Evolutionary conservation across 1,140 invertebrate species (phyloP).

Genomic region (Aethina tumida): DNA sequence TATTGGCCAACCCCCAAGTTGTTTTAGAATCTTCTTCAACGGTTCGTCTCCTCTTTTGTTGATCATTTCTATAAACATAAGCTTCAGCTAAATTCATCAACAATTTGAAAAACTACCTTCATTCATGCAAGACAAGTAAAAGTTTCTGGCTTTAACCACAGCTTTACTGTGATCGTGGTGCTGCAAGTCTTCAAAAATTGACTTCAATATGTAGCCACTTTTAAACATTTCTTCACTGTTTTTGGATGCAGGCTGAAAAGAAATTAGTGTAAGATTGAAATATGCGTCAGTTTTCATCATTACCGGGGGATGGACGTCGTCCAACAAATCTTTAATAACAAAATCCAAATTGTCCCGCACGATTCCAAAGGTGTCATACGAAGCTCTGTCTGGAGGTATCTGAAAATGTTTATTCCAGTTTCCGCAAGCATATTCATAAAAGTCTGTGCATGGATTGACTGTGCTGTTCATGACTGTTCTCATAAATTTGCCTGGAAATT

Average conservation of each 20-base stretch:
- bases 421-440: constrained; percentile 84
- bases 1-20: constrained; percentile 79
- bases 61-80: constrained; percentile 43
- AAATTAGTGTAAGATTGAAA: neutral
- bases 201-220: too few relatives aligned
- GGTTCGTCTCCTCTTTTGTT: constrained; percentile 59
- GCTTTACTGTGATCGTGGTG: constrained; percentile 40
- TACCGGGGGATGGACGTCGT: constrained; percentile 38
- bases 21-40: constrained; percentile 56
- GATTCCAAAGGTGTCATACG: constrained; percentile 74
- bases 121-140: constrained; percentile 81
- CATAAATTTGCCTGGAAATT: constrained; percentile 51
- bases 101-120: constrained; percentile 41
- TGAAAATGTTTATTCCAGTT: constrained; percentile 75
- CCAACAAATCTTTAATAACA: constrained; percentile 59
- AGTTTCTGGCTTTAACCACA: constrained; percentile 60
- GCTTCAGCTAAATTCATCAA: neutral
- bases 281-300: constrained; percentile 2
- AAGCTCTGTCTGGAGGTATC: constrained; percentile 72
- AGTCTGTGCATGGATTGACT: constrained; percentile 80
- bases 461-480: constrained; percentile 64
- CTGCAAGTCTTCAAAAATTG: too few relatives aligned
- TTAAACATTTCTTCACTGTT: too few relatives aligned
- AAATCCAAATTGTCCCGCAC: constrained; percentile 62
- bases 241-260: too few relatives aligned